Conservation (phyloP, 2,888 invertebrate genomes). For the Noctua janthe region DNA sequence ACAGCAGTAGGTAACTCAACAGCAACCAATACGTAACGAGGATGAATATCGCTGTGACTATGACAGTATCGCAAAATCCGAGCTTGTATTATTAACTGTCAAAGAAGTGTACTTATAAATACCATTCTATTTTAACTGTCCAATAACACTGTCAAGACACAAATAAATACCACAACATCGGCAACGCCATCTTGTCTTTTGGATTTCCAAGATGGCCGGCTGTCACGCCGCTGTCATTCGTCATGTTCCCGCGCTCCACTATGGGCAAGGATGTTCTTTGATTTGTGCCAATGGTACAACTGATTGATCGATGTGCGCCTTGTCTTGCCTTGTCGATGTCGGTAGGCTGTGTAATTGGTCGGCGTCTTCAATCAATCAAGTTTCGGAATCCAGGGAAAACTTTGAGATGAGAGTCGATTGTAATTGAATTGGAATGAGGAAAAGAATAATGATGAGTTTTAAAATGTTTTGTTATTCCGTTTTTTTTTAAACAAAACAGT, state of each 20-base stretch:
- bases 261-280: conserved; percentile 29
- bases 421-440: conserved; percentile 19
- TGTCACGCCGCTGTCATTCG: conserved; percentile 3
- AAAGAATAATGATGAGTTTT: conserved; percentile 10
- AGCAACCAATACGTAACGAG: too few relatives aligned
- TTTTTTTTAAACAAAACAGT: not conserved
- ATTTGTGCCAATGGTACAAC: conserved; percentile 26
- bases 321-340: not conserved
- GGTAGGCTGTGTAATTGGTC: conserved; percentile 47
- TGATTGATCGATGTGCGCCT: conserved; percentile 43
- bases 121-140: not conserved
- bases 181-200: not conserved
- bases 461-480: not conserved
- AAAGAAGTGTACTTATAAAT: not conserved
- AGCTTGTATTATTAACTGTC: too few relatives aligned
- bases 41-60: too few relatives aligned
- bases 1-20: too few relatives aligned
- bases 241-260: conserved; percentile 16
- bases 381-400: conserved; percentile 7
- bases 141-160: not conserved
- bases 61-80: too few relatives aligned
- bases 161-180: not conserved
- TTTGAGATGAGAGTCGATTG: conserved; percentile 2
- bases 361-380: conserved; percentile 45
- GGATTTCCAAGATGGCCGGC: conserved; percentile 5